Evolutionary conservation across 1,140 invertebrate species (phyloP).

Genomic region (Drosophila sturtevanti): DNA sequence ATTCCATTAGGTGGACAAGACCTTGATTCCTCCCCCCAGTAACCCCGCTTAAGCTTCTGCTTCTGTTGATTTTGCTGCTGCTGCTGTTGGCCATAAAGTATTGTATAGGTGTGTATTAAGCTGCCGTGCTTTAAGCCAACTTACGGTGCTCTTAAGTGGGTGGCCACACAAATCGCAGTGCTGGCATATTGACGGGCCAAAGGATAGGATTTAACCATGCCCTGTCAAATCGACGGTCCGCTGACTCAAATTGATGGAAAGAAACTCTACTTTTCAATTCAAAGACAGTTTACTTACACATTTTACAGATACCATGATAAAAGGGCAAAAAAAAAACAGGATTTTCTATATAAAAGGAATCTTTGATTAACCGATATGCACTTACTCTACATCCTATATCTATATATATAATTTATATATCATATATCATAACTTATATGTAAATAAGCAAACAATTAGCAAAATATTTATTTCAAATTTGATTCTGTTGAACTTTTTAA

Average conservation of each 20-base stretch:
- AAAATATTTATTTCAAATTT: too few relatives aligned
- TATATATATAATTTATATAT: too few relatives aligned
- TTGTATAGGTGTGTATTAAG: slow-evolving; percentile 58
- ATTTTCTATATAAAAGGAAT: not conserved
- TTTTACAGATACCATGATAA: not conserved
- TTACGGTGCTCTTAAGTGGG: slow-evolving; percentile 20
- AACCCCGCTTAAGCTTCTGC: slow-evolving; percentile 10
- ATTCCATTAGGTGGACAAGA: slow-evolving; percentile 38
- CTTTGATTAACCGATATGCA: not conserved
- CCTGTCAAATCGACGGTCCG: slow-evolving; percentile 17
- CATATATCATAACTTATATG: too few relatives aligned
- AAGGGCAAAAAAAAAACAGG: not conserved
- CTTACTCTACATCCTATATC: not conserved
- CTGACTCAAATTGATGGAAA: slow-evolving; percentile 25
- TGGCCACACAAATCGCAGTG: slow-evolving; percentile 2
- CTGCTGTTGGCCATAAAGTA: slow-evolving; percentile 48
- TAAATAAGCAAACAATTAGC: too few relatives aligned
- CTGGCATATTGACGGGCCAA: slow-evolving; percentile 20
- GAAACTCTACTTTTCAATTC: not conserved
- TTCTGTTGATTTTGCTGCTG: not conserved
- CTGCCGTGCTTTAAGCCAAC: slow-evolving; percentile 43
- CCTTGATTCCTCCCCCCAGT: slow-evolving; percentile 3
- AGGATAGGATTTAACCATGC: slow-evolving; percentile 23
- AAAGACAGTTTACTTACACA: not conserved
- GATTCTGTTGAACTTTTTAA: too few relatives aligned